Evolutionary conservation across 2,888 invertebrate genomes (phyloP).

Genomic region (Dryadula phaetusa): DNA sequence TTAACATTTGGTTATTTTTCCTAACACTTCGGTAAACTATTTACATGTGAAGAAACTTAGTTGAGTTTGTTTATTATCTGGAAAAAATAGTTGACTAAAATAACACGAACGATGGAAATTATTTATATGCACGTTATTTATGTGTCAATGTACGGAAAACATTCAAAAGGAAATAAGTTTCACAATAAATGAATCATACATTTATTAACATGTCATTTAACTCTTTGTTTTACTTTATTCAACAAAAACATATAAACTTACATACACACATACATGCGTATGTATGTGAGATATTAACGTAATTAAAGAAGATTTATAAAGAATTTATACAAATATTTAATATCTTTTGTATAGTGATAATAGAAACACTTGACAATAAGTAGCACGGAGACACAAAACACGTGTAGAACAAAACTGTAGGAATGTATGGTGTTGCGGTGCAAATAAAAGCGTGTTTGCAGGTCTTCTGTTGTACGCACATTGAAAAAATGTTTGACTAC

Average conservation of each 20-base stretch:
- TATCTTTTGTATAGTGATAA: neutral
- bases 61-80: conserved; percentile 1
- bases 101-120: neutral
- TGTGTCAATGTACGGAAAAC: neutral
- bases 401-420: conserved; percentile 18
- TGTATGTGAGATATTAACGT: neutral
- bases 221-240: neutral
- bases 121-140: neutral
- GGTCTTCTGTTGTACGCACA: conserved; percentile 42
- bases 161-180: neutral
- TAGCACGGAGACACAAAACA: conserved; percentile 9
- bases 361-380: conserved; percentile 15
- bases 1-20: conserved; percentile 8
- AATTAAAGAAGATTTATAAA: neutral
- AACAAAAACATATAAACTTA: too few relatives aligned
- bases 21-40: conserved; percentile 10
- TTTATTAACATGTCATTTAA: neutral
- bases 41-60: neutral
- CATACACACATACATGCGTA: too few relatives aligned
- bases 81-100: neutral
- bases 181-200: neutral
- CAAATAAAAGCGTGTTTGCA: conserved; percentile 50
- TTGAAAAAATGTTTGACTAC: conserved; percentile 50
- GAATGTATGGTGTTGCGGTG: conserved; percentile 40
- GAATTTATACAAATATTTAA: neutral